phyloP scores from a whole-genome alignment of 2,888 invertebrate genomes.

The Deladenus siricidicola region DNA sequence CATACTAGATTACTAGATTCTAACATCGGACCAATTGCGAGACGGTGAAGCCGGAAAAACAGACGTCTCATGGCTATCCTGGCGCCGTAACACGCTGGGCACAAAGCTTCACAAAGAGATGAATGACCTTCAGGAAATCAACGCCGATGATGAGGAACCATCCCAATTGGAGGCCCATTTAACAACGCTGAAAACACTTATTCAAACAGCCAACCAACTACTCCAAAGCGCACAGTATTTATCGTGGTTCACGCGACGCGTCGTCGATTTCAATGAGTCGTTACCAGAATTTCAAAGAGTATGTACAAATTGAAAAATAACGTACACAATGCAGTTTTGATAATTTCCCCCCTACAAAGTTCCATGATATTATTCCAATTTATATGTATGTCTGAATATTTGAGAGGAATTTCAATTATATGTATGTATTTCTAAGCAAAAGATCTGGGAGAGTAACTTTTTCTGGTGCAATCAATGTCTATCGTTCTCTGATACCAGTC shows the following conservation, averaged over 20 bases:
- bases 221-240: conserved; percentile 17
- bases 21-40: conserved; percentile 8
- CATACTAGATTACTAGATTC: conserved; percentile 6
- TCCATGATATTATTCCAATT: not conserved
- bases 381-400: too few species aligned
- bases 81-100: conserved; percentile 19
- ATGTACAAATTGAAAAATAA: not conserved
- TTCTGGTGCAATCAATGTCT: too few species aligned
- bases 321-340: not conserved
- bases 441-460: too few species aligned
- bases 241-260: conserved; percentile 15
- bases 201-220: conserved; percentile 13
- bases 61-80: conserved; percentile 20
- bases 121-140: conserved; percentile 15
- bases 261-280: conserved; percentile 17
- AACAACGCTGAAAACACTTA: not conserved
- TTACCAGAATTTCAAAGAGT: conserved; percentile 13
- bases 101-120: conserved; percentile 20
- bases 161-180: not conserved
- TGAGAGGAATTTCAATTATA: too few species aligned
- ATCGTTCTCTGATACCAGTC: too few species aligned
- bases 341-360: not conserved
- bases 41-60: conserved; percentile 18
- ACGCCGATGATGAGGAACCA: not conserved
- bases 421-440: too few species aligned